Percentiles rank a stretch among this genome's conserved stretches.
phyloP scores from a whole-genome alignment of 2,113 vertebrate species.

The Tylochromis polylepis region DNA sequence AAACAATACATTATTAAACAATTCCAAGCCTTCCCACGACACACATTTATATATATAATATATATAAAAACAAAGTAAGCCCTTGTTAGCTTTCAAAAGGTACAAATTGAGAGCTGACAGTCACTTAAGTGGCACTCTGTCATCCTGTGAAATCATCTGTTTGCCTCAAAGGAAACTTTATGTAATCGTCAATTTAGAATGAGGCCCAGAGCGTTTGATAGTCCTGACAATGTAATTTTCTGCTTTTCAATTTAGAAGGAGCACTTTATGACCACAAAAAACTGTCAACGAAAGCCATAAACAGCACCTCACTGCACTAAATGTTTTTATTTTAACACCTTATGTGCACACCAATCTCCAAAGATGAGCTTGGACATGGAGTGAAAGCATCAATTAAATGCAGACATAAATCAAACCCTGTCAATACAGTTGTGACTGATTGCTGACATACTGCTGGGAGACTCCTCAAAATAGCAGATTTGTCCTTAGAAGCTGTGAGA shows the following conservation, averaged over 20 bases:
- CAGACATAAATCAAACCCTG: slow-evolving; percentile 4
- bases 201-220: not conserved
- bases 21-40: not conserved
- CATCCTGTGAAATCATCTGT: slow-evolving; percentile 16
- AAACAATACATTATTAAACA: not conserved
- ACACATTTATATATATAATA: not conserved
- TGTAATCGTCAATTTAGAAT: slow-evolving; percentile 24
- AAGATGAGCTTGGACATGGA: not conserved
- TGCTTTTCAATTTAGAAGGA: slow-evolving; percentile 46
- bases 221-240: slow-evolving; percentile 35
- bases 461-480: not conserved
- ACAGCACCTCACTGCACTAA: slow-evolving; percentile 25
- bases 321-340: slow-evolving; percentile 20
- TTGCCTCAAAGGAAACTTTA: slow-evolving; percentile 39
- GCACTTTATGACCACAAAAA: slow-evolving; percentile 20
- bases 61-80: not conserved
- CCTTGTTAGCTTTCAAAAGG: slow-evolving; percentile 2
- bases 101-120: not conserved
- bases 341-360: not conserved
- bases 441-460: not conserved
- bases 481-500: slow-evolving; percentile 2
- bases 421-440: slow-evolving; percentile 6
- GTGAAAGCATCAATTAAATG: slow-evolving; percentile 6
- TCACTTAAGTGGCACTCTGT: not conserved
- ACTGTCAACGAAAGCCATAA: slow-evolving; percentile 27